Base-by-base conservation (phyloP, 2,797 vertebrate genomes). In the Urophycis tenuis region DNA sequence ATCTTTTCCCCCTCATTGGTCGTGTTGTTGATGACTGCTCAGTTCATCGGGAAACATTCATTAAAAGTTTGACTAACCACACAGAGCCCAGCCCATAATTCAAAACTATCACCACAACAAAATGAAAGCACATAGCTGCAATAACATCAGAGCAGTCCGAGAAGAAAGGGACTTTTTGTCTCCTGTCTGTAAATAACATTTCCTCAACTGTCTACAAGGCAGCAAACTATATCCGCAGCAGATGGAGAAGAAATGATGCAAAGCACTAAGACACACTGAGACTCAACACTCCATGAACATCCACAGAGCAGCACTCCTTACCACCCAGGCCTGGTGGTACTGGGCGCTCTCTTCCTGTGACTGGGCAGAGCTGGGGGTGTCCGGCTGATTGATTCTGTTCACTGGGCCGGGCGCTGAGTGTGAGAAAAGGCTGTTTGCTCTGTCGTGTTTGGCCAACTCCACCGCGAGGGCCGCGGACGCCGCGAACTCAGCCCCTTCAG, bases 351-450 rank as follows among this genome's bases (percentile, higher is more conserved):
- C 60, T 15, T 35, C 74, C 41, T 39, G 22, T 30, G 39, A 64
- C 34, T 2, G 36, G 77, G 39, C 75, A 34, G 76, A 73, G 77
- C 11, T 10, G 41, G 72, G 45, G 76, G 75, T 73, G 77, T 77
- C 85, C 73, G 49, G 12, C 82, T 84, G 83, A 82, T 87, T 87
- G 88, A 85, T 88, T 85, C 82, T 79, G 88, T 91, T 88, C 83
- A 80, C 85, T 77, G 80, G 75, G 77, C 77, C 71, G 74, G 87
- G 73, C 60, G 86, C 90, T 90, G 82, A 86, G 84, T 90, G 90
- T 93, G 92, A 93, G 92, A 92, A 92, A 93, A 86, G 73, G 85
- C 83, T 91, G 88, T 93, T 93, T 92, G 88, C 90, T 92, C 87
- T 84, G 88, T 88, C 86, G 77, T 88, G 86, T 88, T 91, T 91